Evolutionary conservation across 2,113 vertebrate genomes (phyloP), one percentile per base, ranked within the genome.

Genomic region (Ia io): DNA sequence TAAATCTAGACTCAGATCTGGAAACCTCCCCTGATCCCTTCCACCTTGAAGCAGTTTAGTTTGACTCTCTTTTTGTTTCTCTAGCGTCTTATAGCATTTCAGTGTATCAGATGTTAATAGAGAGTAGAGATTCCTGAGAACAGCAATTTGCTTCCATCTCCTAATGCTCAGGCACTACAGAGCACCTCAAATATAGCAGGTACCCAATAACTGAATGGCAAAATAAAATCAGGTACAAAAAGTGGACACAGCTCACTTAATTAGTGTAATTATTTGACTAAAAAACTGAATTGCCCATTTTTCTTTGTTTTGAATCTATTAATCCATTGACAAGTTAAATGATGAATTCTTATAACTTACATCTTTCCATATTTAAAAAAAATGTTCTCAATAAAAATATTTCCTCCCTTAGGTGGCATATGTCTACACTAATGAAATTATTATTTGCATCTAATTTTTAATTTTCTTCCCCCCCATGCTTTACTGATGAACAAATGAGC

Each of bases 191-290:
- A 89, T 20, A 91, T 40, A 56, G 17, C 44, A 56, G 42, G 61
- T n/a, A 67, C 16, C 76, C 83, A 76, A 67, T 49, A 76, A 77
- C 90, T 92, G 71, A 93, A 88, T 16, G 12, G 42, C n/a, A 32
- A 84, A 88, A 90, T 82, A 95, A 93, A 93, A 86, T 49, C 2
- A 32, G 37, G 40, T 59, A 84, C 73, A 65, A 89, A 97, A 88
- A 47, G 32, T 78, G 35, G 95, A 88, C 28, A 79, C 35, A 32
- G 5, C 40, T 88, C 82, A 77, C 51, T 88, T 88, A 77, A 56
- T 95, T 95, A 96, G 86, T 84, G 5, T 69, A 91, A 95, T 80
- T 86, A 56, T 92, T 95, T 90, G 40, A 93, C 25, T 53, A 22
- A 22, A n/a, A 37, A 87, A 93, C 28, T 84, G n/a, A 92, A 96